Conservation (phyloP, 2,888 invertebrate genomes). For the Dasypolia templi region DNA sequence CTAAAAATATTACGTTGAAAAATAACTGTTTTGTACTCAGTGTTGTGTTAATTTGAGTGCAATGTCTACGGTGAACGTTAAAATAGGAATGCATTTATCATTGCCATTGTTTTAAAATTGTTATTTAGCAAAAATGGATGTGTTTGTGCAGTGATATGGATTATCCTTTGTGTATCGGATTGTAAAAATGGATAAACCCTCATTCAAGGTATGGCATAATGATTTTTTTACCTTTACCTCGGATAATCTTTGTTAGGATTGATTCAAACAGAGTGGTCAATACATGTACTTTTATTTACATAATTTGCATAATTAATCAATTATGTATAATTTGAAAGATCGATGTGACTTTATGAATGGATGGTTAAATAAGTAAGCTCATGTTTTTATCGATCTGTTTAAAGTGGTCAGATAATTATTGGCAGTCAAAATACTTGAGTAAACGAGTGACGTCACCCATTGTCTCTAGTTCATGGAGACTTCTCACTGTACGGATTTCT, state of each 20-base stretch:
- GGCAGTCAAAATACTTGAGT: constrained; percentile 61
- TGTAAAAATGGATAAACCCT: constrained; percentile 86
- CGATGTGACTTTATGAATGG: constrained; percentile 5
- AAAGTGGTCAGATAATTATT: constrained; percentile 48
- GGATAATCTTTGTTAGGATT: constrained; percentile 4
- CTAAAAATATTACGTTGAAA: constrained; percentile 78
- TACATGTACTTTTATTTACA: constrained; percentile 27
- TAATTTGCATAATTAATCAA: constrained; percentile 35
- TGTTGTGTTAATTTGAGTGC: constrained; percentile 80
- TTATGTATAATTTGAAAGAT: constrained; percentile 19
- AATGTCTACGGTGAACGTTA: constrained; percentile 78
- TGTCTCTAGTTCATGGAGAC: constrained; percentile 70
- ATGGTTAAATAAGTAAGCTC: neutral
- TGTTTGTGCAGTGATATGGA: constrained; percentile 73
- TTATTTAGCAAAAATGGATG: constrained; percentile 68
- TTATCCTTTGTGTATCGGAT: constrained; percentile 80
- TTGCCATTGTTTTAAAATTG: constrained; percentile 73
- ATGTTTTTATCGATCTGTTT: constrained; percentile 28
- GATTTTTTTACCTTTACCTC: constrained; percentile 37
- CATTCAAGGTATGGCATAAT: constrained; percentile 81
- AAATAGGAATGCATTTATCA: constrained; percentile 78
- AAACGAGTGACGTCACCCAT: constrained; percentile 80
- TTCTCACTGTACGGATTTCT: constrained; percentile 55
- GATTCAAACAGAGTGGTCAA: constrained; percentile 25
- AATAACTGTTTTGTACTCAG: constrained; percentile 71